Conservation (phyloP, 1,140 invertebrate genomes). For the Tetragnatha versicolor region DNA sequence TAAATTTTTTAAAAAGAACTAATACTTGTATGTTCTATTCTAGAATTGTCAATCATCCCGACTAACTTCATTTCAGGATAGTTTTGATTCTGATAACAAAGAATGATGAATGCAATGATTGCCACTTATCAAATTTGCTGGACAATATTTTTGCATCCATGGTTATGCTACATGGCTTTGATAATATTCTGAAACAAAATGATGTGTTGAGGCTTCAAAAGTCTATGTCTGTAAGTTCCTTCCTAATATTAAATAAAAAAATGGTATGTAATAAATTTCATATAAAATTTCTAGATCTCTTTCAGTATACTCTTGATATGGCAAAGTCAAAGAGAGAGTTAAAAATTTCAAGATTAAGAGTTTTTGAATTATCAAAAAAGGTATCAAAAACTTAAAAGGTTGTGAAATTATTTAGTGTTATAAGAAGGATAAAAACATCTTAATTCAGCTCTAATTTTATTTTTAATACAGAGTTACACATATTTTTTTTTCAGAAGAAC, state of each 20-base stretch:
- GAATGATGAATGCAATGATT: constrained; percentile 63
- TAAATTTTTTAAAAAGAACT: too few relatives aligned
- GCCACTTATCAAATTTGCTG: constrained; percentile 67
- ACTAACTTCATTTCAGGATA: constrained; percentile 54
- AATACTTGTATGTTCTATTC: too few relatives aligned
- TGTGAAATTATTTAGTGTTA: too few relatives aligned
- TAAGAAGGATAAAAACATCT: too few relatives aligned
- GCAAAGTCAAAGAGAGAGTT: background rate
- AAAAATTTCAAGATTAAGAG: background rate
- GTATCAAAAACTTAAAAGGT: too few relatives aligned
- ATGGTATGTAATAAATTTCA: background rate
- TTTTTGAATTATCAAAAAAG: too few relatives aligned
- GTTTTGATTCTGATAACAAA: constrained; percentile 64
- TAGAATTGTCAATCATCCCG: too few relatives aligned
- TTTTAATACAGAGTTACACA: too few relatives aligned
- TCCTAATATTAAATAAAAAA: background rate
- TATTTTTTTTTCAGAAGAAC: too few relatives aligned
- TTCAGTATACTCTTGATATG: background rate
- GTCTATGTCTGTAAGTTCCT: constrained; percentile 3
- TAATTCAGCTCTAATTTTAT: too few relatives aligned
- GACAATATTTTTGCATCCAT: constrained; percentile 77
- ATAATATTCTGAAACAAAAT: constrained; percentile 76
- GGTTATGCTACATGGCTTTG: constrained; percentile 78
- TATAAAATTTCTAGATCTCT: background rate
- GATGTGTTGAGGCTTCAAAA: constrained; percentile 67